Percentiles rank a stretch among this genome's conserved stretches.
phyloP scores from a whole-genome alignment of 2,888 invertebrate species.

The Nemotelus pantherinus region DNA sequence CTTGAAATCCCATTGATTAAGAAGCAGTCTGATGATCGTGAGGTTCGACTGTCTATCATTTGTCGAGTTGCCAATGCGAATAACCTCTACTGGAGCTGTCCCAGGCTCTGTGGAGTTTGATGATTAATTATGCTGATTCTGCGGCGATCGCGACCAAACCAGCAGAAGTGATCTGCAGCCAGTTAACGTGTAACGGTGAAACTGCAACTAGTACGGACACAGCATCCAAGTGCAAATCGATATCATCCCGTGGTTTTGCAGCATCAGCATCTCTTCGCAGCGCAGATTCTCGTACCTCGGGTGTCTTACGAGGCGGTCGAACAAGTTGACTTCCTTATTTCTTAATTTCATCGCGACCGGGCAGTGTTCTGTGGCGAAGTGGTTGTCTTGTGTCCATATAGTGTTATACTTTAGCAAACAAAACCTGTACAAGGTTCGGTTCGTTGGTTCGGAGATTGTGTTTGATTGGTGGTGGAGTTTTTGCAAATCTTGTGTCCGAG shows the following conservation, averaged over 20 bases:
- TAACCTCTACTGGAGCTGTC: background rate
- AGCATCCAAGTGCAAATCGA: no score
- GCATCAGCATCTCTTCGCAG: no score
- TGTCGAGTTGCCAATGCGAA: background rate
- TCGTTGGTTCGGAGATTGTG: background rate
- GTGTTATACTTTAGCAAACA: background rate
- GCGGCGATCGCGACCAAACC: slow-evolving; percentile 2
- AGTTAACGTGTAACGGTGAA: slow-evolving; percentile 23
- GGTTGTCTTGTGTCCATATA: background rate
- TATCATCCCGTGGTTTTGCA: background rate
- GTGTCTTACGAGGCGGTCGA: slow-evolving; percentile 22
- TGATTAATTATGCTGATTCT: slow-evolving; percentile 22
- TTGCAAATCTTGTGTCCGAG: background rate
- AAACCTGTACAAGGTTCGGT: slow-evolving; percentile 23
- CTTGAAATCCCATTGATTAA: background rate
- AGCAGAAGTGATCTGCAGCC: slow-evolving; percentile 4
- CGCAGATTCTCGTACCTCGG: background rate
- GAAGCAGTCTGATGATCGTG: slow-evolving; percentile 6
- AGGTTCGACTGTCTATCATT: background rate
- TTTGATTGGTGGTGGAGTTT: slow-evolving; percentile 2
- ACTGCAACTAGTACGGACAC: background rate
- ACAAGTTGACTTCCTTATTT: slow-evolving; percentile 39
- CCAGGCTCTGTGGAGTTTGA: background rate
- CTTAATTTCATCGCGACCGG: slow-evolving; percentile 32
- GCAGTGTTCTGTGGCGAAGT: background rate